A percentile compares a stretch with the other conserved stretches of the same genome.
These are phyloP conservation scores for Diachasma alloeum DNA, from an alignment of 1,140 invertebrate genomes.

Conservation along the genomic window DNA sequence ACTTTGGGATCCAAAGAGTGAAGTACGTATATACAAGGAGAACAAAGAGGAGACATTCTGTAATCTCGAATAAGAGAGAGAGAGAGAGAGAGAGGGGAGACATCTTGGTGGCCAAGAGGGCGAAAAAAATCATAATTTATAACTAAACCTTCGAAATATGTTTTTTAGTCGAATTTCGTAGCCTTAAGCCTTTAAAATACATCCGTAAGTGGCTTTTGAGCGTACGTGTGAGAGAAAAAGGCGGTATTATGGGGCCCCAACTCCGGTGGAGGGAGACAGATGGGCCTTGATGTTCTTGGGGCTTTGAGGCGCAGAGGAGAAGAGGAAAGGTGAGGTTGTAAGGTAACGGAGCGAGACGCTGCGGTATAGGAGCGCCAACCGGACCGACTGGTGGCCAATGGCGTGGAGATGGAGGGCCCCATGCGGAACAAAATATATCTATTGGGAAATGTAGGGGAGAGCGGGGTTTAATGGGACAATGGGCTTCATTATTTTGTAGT, in stretches of 20 bases:
- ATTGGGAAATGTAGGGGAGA: too few species aligned
- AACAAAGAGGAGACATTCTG: background rate
- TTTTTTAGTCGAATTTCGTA: background rate
- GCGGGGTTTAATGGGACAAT: too few species aligned
- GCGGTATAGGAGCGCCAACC: background rate
- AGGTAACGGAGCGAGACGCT: background rate
- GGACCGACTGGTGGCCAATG: slow-evolving; percentile 8
- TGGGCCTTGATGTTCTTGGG: background rate
- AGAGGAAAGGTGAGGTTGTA: background rate
- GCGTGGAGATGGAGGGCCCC: background rate
- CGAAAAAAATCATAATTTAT: background rate
- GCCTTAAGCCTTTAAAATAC: background rate
- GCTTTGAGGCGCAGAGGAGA: background rate
- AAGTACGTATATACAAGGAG: background rate
- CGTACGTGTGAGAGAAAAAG: background rate
- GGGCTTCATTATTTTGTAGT: too few species aligned
- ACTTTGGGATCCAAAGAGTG: slow-evolving; percentile 15
- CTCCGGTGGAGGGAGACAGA: background rate
- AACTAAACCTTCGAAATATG: background rate
- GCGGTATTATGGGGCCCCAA: background rate
- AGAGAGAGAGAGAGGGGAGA: background rate
- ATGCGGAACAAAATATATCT: background rate
- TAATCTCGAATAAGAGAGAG: background rate
- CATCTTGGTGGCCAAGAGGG: background rate
- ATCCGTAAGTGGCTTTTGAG: background rate